Evolutionary conservation across 2,113 vertebrate genomes (phyloP).

Genomic region (Plectropomus leopardus): DNA sequence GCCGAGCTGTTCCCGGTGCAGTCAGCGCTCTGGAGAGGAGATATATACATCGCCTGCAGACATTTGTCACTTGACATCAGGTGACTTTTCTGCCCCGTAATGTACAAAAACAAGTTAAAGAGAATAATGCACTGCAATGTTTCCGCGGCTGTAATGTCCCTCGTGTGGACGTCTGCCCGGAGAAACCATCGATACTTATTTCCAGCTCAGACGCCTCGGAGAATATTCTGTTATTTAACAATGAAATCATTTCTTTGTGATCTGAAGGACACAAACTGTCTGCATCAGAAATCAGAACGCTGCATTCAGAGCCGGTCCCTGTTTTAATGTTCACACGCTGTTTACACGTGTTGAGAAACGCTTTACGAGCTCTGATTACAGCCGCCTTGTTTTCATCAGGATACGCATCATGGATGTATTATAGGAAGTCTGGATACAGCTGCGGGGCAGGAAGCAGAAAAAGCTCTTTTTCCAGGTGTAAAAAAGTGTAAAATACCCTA

Average conservation of each 20-base stretch:
- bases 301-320: too few species aligned
- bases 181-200: background rate
- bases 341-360: too few species aligned
- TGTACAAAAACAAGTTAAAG: background rate
- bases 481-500: too few species aligned
- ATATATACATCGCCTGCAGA: background rate
- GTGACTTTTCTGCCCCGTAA: too few species aligned
- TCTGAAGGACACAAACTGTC: background rate
- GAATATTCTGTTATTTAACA: background rate
- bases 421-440: too few species aligned
- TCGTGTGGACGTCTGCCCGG: background rate
- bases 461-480: too few species aligned
- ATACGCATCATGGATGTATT: too few species aligned
- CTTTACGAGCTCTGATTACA: too few species aligned
- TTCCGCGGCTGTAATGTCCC: background rate
- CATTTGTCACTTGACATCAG: too few species aligned
- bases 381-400: too few species aligned
- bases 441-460: too few species aligned
- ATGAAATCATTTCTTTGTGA: slow-evolving; percentile 2
- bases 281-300: background rate
- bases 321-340: too few species aligned
- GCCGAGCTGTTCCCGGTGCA: background rate
- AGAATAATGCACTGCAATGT: slow-evolving; percentile 1
- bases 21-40: background rate
- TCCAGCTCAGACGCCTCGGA: background rate